phyloP scores from a whole-genome alignment of 2,888 invertebrate genomes.

The Galerucella nymphaeae region DNA sequence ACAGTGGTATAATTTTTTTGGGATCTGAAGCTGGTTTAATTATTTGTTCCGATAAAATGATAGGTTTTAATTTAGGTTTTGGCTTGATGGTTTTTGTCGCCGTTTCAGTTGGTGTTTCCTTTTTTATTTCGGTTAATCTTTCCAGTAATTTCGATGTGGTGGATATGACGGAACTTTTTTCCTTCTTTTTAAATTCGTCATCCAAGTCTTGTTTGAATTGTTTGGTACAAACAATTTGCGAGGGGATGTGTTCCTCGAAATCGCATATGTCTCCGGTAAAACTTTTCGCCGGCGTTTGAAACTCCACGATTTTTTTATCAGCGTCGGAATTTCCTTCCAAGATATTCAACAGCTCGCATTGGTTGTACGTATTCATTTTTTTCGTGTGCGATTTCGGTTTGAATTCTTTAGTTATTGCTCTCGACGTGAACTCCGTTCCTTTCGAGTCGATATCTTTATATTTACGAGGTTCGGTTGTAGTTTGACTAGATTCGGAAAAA shows the following conservation, averaged over 20 bases:
- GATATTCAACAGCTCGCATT: slow-evolving; percentile 50
- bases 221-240: slow-evolving; percentile 51
- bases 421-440: slow-evolving; percentile 46
- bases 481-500: slow-evolving; percentile 54
- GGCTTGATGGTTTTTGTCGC: slow-evolving; percentile 5
- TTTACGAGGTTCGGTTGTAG: slow-evolving; percentile 27
- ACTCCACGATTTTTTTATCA: slow-evolving; percentile 35
- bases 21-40: slow-evolving; percentile 54
- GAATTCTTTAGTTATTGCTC: slow-evolving; percentile 47
- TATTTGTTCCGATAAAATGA: slow-evolving; percentile 62
- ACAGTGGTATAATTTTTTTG: slow-evolving; percentile 7
- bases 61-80: slow-evolving; percentile 53
- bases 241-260: slow-evolving; percentile 58
- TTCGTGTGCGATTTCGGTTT: slow-evolving; percentile 38
- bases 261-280: slow-evolving; percentile 48
- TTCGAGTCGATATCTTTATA: slow-evolving; percentile 34
- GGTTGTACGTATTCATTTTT: slow-evolving; percentile 45
- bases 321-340: slow-evolving; percentile 50
- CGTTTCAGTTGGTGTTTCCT: slow-evolving; percentile 15
- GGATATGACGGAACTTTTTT: slow-evolving; percentile 58
- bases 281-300: slow-evolving; percentile 24
- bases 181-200: slow-evolving; percentile 51
- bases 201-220: slow-evolving; percentile 41
- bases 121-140: slow-evolving; percentile 61
- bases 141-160: slow-evolving; percentile 68